Evolutionary conservation across 1,140 invertebrate species (phyloP).

Genomic region (Calliphora vicina): DNA sequence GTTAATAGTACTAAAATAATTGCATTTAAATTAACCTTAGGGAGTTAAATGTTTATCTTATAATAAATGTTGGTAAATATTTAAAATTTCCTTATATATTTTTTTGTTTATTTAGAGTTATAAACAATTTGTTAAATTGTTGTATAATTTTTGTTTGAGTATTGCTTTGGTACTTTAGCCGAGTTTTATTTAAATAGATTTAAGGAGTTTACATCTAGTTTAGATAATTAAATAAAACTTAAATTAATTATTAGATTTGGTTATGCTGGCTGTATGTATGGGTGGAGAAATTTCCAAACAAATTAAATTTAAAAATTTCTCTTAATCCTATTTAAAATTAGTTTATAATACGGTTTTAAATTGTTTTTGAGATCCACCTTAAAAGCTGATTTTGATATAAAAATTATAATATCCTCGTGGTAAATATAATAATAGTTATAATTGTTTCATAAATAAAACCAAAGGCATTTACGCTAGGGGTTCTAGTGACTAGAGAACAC

Average conservation of each 20-base stretch:
- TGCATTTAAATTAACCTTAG: constrained; percentile 23
- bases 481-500: constrained; percentile 45
- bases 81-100: not conserved
- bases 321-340: constrained; percentile 37
- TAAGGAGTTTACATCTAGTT: constrained; percentile 46
- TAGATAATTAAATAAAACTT: constrained; percentile 16
- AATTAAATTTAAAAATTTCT: constrained; percentile 42
- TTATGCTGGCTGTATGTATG: constrained; percentile 48
- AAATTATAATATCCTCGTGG: not conserved
- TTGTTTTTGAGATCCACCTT: constrained; percentile 55
- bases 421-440: not conserved
- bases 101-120: not conserved
- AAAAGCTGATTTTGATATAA: constrained; percentile 55
- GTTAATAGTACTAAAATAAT: not conserved
- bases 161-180: constrained; percentile 64
- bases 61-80: not conserved
- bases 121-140: constrained; percentile 11
- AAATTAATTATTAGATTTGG: constrained; percentile 42
- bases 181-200: constrained; percentile 48
- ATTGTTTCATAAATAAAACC: constrained; percentile 8
- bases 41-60: not conserved
- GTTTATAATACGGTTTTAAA: not conserved
- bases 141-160: constrained; percentile 41
- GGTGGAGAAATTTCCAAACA: constrained; percentile 51
- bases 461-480: constrained; percentile 38